Evolutionary conservation across 2,888 invertebrate species (phyloP), one percentile per base, ranked within the genome.

Genomic region (Troides aeacus): DNA sequence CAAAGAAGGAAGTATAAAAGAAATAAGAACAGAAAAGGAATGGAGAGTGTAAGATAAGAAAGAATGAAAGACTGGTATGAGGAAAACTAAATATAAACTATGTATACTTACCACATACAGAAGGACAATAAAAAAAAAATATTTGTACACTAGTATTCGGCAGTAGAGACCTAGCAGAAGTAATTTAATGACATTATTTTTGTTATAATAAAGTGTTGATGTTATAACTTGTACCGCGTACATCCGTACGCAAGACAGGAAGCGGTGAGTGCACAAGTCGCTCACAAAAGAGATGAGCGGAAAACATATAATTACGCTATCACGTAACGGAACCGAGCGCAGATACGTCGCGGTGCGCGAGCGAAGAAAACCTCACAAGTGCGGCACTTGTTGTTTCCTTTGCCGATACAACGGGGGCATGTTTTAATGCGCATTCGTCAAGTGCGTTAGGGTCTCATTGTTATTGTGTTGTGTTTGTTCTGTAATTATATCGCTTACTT

Each of bases 251-350:
- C 78, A 86, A 85, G 86, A 86, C 89, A 88, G 89, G 90, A 90
- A 89, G 81, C 84, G 75, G 78, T 77, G 81, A 81, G 83, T 82
- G 80, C 80, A 84, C 84, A 80, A 78, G 82, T 83, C 73, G 81
- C 76, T 76, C 79, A 86, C 87, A 89, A 87, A 87, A 87, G 86
- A 85, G 86, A 86, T 82, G 84, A 83, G 80, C 85, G 86, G 84
- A 85, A 84, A 86, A 90, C 87, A 89, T 88, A 88, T 90, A 89
- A 91, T 91, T 91, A 90, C 77, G 81, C 84, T 87, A 89, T 88
- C 87, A 74, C 74, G 78, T 84, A 82, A 83, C 86, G 81, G 83
- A 84, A 84, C 82, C 74, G 78, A 72, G 76, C 74, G 74, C 76
- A 76, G 78, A 78, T 77, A 77, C 71, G 78, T 75, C 75, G 75